Evolutionary conservation across 2,113 vertebrate species (phyloP), one percentile per base, ranked within the genome.

Genomic region (Diphyllodes magnificus): DNA sequence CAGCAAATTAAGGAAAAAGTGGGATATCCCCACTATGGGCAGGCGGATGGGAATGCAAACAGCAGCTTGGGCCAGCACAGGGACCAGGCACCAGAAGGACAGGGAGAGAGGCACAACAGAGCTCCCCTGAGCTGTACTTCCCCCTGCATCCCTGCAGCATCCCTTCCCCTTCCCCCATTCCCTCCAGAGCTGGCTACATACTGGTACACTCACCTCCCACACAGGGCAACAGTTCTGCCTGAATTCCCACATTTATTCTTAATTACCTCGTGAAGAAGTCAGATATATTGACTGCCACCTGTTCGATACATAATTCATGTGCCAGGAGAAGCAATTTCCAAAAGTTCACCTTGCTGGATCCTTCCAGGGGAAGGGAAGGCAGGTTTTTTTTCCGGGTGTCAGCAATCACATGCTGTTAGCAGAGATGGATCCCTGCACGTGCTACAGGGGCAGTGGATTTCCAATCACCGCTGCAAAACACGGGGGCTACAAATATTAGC

Each of bases 51-150:
- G 61, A n/a, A 50, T 19, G 50, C 39, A 57, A 82, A 50, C 25
- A 71, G 44, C 7, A 4, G 14, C 23, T 45, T 0, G 1, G 45
- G 66, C 42, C 69, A 40, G 59, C 0, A 0, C 2, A 0, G 37
- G 27, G 23, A 44, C 9, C 0, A 4, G 30, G 47, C 11, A 59
- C 33, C 68, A 61, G 40, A 5, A 51, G 47, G 70, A 51, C 9
- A 5, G 0, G 0, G 15, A 0, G 1, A 81, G 17, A 57, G 22
- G 49, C 35, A 24, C 3, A 1, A 0, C 0, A 7, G 68, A n/a
- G 8, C 1, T 50, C 25, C 24, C 50, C 22, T 3, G 35, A 86
- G 60, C 70, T 53, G 0, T 3, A 2, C 10, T 5, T 21, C 13
- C 54, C 39, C 28, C 37, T 15, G 23, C 40, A 73, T 16, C 57